These are phyloP conservation scores for Villa cingulata DNA, from an alignment of 2,888 invertebrate genomes.

Conservation along the genomic window DNA sequence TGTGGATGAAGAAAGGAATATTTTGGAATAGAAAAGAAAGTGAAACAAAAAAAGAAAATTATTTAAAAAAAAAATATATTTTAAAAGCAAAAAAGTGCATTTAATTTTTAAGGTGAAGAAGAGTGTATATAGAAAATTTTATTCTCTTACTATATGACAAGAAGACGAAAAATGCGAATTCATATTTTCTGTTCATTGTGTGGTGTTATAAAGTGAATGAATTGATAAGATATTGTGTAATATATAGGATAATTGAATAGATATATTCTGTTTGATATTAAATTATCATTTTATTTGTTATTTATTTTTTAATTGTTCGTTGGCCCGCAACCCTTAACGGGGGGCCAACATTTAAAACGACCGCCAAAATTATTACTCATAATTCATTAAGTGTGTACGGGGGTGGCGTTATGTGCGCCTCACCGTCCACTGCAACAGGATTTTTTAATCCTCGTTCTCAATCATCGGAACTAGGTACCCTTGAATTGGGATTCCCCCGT, in stretches of 20 bases:
- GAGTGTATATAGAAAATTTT: not conserved
- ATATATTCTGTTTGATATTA: too few species aligned
- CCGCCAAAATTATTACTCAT: constrained; percentile 39
- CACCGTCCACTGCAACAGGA: constrained; percentile 37
- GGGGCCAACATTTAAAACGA: constrained; percentile 8
- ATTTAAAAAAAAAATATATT: too few species aligned
- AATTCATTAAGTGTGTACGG: constrained; percentile 38
- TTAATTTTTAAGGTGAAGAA: not conserved
- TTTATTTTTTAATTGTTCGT: not conserved
- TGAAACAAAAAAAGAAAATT: too few species aligned
- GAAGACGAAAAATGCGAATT: not conserved
- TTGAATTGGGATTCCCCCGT: constrained; percentile 37
- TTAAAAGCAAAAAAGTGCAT: too few species aligned
- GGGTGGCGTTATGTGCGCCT: constrained; percentile 39
- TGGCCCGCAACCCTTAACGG: constrained; percentile 1
- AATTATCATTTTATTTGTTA: not conserved
- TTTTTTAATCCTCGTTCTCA: constrained; percentile 37
- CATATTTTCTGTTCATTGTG: not conserved
- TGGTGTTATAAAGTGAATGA: not conserved
- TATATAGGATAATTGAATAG: not conserved
- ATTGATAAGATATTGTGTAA: not conserved
- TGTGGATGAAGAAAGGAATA: too few species aligned
- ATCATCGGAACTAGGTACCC: constrained; percentile 33
- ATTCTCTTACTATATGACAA: too few species aligned
- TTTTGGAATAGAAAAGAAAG: too few species aligned